Percentiles rank a stretch among this genome's conserved stretches.
Evolutionary conservation across 2,113 vertebrate species (phyloP).

Genomic region (Tyrannus savana): DNA sequence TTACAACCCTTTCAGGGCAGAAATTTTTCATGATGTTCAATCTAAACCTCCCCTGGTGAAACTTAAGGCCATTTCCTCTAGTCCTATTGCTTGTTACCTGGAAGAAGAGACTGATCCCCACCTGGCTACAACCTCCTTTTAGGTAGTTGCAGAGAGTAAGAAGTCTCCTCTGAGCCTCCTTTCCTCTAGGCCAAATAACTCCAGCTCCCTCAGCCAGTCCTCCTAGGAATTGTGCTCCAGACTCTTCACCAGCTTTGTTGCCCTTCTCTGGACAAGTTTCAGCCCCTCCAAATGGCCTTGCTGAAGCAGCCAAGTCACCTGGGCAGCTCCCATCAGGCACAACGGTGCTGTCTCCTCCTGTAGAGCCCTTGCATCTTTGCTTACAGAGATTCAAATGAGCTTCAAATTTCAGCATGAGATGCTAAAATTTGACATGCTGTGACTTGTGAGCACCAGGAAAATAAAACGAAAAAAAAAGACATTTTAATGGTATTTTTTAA

Average conservation of each 20-base stretch:
- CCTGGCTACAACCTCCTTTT: background rate
- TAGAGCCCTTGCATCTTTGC: background rate
- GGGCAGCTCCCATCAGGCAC: background rate
- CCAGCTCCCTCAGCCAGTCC: background rate
- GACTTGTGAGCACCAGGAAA: background rate
- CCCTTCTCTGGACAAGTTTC: background rate
- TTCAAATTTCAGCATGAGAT: background rate
- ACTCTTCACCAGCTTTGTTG: background rate
- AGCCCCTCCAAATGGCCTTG: background rate
- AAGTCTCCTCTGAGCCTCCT: background rate
- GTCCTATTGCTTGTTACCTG: accelerated
- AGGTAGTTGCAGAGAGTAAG: background rate
- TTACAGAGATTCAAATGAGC: background rate
- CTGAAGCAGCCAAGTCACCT: background rate
- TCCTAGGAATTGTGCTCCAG: background rate
- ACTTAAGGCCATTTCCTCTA: background rate
- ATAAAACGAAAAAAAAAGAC: background rate
- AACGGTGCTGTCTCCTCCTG: background rate
- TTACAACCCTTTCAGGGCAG: background rate
- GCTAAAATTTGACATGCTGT: background rate
- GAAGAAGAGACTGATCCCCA: accelerated
- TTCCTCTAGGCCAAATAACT: accelerated
- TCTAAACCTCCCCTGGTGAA: background rate
- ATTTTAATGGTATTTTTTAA: background rate
- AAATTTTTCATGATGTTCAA: background rate